Evolutionary conservation across 2,797 vertebrate species (phyloP), one percentile per base, ranked within the genome.

Genomic region (Chelon labrosus): DNA sequence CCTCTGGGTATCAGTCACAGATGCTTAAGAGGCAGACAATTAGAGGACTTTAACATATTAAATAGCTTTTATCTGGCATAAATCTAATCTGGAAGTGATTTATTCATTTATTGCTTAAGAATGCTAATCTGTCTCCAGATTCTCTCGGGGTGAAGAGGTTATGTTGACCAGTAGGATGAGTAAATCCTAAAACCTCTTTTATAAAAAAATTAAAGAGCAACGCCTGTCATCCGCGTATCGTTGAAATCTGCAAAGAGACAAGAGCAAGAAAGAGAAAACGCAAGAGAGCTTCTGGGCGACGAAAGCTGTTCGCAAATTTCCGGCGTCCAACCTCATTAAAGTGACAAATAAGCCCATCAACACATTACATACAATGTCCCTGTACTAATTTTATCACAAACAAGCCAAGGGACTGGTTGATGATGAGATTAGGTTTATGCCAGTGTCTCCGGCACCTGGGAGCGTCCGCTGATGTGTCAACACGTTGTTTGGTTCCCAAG

Each of bases 1-100:
- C 87, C 83, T 84, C 57, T 83, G 88, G 85, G 76, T 77, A 84
- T 91, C 80, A 74, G 78, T 87, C 77, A 85, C 85, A 91, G 81
- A 89, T 84, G 84, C 75, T 89, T 80, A 80, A 76, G 63, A 88
- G 73, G 71, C 38, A 81, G 67, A 83, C 80, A 85, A 87, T 88
- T 84, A 86, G 39, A 76, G 25, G 67, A 84, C 73, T 80, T 86
- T 66, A 77, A 81, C 75, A 84, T 85, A 72, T 83, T 85, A 80
- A 85, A 84, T 80, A 65, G 53, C 65, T 81, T 80, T 85, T 70
- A 85, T 88, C 67, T 50, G 4, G 51, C 50, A 82, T 76, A 63
- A 84, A 88, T 89, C 70, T 75, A 79, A 85, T 84, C 49, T 73
- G 58, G 59, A 35, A 52, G 59, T 71, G 79, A 89, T 78, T 83